A percentile compares a stretch with the other conserved stretches of the same genome.
Evolutionary conservation across 2,888 invertebrate species (phyloP).

Genomic region (Cheilosia scutellata): DNA sequence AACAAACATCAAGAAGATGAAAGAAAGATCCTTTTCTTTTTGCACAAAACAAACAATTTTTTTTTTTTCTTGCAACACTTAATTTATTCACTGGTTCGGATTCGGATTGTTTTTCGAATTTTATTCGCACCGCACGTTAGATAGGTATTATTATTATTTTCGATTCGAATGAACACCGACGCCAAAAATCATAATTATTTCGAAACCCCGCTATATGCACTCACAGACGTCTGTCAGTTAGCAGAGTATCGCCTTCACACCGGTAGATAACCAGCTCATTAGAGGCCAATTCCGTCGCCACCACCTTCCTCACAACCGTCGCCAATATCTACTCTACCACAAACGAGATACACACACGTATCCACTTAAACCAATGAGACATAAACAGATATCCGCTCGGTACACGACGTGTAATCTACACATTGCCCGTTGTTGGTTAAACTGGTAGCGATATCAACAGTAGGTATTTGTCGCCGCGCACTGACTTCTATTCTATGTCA

Average conservation of each 20-base stretch:
- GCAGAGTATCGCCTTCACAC: slow-evolving; percentile 69
- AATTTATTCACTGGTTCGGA: slow-evolving; percentile 24
- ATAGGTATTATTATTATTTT: slow-evolving; percentile 27
- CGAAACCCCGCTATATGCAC: slow-evolving; percentile 68
- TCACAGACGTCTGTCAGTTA: slow-evolving; percentile 64
- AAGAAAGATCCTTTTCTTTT: neutral
- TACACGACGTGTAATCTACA: slow-evolving; percentile 68
- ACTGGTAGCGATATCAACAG: slow-evolving; percentile 71
- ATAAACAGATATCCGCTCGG: slow-evolving; percentile 71
- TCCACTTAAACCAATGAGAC: slow-evolving; percentile 75
- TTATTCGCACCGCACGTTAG: slow-evolving; percentile 6
- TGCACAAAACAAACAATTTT: neutral
- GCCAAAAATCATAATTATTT: slow-evolving; percentile 69
- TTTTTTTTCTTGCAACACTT: slow-evolving; percentile 5
- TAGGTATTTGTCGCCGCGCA: slow-evolving; percentile 65
- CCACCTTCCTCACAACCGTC: slow-evolving; percentile 39
- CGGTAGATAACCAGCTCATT: slow-evolving; percentile 73
- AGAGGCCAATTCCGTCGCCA: slow-evolving; percentile 68
- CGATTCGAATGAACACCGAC: slow-evolving; percentile 44
- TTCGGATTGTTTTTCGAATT: slow-evolving; percentile 19
- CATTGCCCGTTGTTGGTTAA: slow-evolving; percentile 69
- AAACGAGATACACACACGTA: slow-evolving; percentile 70
- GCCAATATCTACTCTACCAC: slow-evolving; percentile 29
- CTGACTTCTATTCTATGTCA: slow-evolving; percentile 50
- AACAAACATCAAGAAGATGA: neutral